phyloP scores from a whole-genome alignment of 2,888 invertebrate genomes.

The Scotopteryx bipunctaria region DNA sequence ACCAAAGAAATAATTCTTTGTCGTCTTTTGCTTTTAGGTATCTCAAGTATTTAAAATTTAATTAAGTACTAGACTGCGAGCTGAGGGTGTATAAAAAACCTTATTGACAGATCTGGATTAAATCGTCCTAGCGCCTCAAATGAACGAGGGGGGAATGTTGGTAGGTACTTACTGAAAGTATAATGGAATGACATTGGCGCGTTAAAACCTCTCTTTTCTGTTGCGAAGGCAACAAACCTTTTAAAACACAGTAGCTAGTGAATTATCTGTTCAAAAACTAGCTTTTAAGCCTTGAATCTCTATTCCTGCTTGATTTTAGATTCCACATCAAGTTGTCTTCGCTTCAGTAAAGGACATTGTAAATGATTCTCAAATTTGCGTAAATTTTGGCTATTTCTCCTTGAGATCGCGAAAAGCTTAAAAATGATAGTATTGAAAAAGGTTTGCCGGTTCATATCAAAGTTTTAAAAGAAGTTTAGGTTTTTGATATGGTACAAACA shows the following conservation, averaged over 20 bases:
- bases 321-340: background rate
- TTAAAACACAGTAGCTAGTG: background rate
- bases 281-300: background rate
- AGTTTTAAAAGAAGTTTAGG: slow-evolving; percentile 3
- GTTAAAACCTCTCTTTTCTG: background rate
- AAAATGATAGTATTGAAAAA: background rate
- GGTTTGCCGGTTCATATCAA: slow-evolving; percentile 14
- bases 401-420: slow-evolving; percentile 4
- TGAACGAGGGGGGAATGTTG: background rate
- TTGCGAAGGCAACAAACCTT: background rate
- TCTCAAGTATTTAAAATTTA: too few relatives aligned
- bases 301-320: too few relatives aligned
- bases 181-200: slow-evolving; percentile 16
- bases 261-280: background rate
- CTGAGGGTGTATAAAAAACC: too few relatives aligned
- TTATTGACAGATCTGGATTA: background rate
- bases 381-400: slow-evolving; percentile 1
- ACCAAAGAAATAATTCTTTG: too few relatives aligned
- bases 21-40: too few relatives aligned
- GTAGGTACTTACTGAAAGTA: background rate
- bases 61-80: too few relatives aligned
- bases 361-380: slow-evolving; percentile 7
- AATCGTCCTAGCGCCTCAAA: slow-evolving; percentile 1
- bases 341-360: background rate
- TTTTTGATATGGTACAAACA: slow-evolving; percentile 7